These are phyloP conservation scores for Leptopilina syphax DNA, from an alignment of 2,888 invertebrate species.

Conservation along the genomic window DNA sequence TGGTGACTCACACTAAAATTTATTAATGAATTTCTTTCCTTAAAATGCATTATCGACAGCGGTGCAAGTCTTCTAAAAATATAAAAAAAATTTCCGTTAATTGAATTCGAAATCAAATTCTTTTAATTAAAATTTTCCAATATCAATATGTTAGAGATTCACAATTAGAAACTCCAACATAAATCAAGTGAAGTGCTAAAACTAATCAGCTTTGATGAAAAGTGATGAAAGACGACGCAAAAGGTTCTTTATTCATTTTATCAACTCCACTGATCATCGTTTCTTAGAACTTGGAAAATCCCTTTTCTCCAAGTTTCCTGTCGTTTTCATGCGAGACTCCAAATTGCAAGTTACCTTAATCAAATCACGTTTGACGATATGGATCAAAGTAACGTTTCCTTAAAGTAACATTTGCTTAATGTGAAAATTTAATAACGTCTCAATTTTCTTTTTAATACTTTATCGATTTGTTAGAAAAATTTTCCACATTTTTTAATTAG, in stretches of 20 bases:
- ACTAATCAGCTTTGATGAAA: constrained; percentile 13
- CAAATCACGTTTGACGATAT: constrained; percentile 8
- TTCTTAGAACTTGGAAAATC: neutral
- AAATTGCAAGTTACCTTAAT: neutral
- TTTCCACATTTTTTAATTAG: constrained; percentile 2
- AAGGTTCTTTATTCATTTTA: constrained; percentile 18
- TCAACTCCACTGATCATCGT: neutral
- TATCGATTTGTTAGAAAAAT: no score
- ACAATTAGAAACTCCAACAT: neutral
- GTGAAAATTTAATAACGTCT: constrained; percentile 15
- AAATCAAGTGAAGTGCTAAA: neutral
- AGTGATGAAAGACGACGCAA: no score
- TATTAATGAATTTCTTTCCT: no score
- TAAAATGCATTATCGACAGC: no score
- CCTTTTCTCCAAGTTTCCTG: constrained; percentile 13
- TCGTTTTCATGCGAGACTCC: neutral
- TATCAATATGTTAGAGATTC: no score
- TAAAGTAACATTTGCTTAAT: neutral
- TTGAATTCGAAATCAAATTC: no score
- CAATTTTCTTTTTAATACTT: neutral
- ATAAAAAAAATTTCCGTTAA: no score
- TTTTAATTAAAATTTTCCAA: no score
- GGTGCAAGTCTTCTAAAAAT: no score
- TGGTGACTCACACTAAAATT: no score
- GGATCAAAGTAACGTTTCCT: neutral